phyloP scores from a whole-genome alignment of 2,797 vertebrate species.

The Epinephelus malabaricus region DNA sequence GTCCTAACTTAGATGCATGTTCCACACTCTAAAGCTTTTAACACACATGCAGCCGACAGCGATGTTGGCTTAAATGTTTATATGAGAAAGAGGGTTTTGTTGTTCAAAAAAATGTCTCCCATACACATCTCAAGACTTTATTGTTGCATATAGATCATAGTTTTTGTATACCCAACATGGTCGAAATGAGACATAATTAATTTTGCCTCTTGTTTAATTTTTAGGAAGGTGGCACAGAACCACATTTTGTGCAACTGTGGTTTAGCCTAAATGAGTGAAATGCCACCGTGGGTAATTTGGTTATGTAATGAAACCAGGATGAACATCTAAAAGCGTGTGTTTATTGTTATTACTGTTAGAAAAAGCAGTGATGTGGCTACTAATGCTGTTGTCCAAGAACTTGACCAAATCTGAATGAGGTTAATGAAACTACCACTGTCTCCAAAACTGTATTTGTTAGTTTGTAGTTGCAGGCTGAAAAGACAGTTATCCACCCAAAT shows the following conservation, averaged over 20 bases:
- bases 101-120: background rate
- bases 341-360: slow-evolving; percentile 1
- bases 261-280: background rate
- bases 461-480: slow-evolving; percentile 37
- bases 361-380: background rate
- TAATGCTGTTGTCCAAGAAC: background rate
- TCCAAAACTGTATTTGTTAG: slow-evolving; percentile 5
- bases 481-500: slow-evolving; percentile 37
- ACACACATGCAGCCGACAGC: slow-evolving; percentile 19
- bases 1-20: background rate
- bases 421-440: slow-evolving; percentile 5
- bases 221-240: background rate
- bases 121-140: background rate
- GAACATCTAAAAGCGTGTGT: background rate
- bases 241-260: background rate
- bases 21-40: slow-evolving; percentile 22
- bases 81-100: background rate
- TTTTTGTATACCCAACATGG: background rate
- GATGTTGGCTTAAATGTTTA: slow-evolving; percentile 22
- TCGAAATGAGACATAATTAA: background rate
- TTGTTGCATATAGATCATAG: background rate
- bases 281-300: background rate
- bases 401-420: background rate
- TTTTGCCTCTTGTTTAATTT: background rate
- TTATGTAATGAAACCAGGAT: background rate